Percentiles rank a stretch among this genome's conserved stretches.
phyloP scores from a whole-genome alignment of 1,140 invertebrate genomes.

The Zaprionus gabonicus region DNA sequence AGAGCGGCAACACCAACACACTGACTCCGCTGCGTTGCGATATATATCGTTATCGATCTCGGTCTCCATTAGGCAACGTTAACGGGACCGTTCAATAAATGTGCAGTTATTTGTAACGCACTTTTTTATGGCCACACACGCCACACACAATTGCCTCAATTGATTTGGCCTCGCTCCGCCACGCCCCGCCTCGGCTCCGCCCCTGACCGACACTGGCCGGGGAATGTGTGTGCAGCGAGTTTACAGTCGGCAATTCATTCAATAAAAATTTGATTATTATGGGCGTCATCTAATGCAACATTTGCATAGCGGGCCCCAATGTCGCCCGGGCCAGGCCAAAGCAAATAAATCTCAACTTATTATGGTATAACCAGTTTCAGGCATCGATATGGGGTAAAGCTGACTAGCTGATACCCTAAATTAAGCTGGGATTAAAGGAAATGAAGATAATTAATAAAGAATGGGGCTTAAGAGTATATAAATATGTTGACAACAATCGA shows the following conservation, averaged over 20 bases:
- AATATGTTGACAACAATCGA: background rate
- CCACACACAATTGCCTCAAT: conserved; percentile 49
- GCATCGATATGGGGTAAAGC: no score
- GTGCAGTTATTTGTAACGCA: conserved; percentile 79
- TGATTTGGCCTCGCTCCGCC: conserved; percentile 65
- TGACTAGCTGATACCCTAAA: conserved; percentile 10
- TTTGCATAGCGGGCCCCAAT: conserved; percentile 46
- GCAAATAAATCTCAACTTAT: conserved; percentile 37
- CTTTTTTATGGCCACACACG: conserved; percentile 78
- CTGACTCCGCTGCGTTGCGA: background rate
- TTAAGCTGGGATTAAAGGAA: background rate
- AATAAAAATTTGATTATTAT: conserved; percentile 80
- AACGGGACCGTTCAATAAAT: conserved; percentile 67
- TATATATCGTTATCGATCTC: conserved; percentile 14
- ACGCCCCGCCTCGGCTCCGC: background rate
- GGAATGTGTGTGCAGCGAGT: conserved; percentile 38
- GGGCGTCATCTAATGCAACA: conserved; percentile 62
- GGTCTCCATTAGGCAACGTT: conserved; percentile 41
- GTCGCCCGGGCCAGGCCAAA: conserved; percentile 17
- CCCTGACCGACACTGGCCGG: background rate
- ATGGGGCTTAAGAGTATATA: no score
- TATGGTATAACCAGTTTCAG: conserved; percentile 17
- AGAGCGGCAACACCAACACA: conserved; percentile 31
- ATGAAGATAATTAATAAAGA: background rate
- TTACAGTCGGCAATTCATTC: conserved; percentile 77